phyloP scores from a whole-genome alignment of 2,797 vertebrate species.

The Sebastes cheni region DNA sequence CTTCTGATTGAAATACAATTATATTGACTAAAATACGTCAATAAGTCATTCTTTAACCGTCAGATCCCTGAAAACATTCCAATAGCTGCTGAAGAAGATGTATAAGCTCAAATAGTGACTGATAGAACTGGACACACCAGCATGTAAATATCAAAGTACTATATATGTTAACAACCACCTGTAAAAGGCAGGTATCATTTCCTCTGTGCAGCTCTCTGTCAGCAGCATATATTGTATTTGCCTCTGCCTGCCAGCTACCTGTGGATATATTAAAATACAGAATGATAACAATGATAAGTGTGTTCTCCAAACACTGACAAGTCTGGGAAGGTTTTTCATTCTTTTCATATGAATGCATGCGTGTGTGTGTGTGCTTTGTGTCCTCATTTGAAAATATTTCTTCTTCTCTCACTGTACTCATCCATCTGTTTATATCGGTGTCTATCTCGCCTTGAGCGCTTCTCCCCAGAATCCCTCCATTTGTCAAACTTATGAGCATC shows the following conservation, averaged over 20 bases:
- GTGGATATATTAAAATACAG: neutral
- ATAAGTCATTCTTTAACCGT: neutral
- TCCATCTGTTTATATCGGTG: constrained; percentile 60
- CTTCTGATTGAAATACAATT: neutral
- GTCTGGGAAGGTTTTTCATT: neutral
- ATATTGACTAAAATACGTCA: neutral
- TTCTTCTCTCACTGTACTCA: constrained; percentile 37
- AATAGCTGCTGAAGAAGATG: neutral
- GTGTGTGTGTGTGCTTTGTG: constrained; percentile 8
- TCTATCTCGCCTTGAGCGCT: constrained; percentile 36
- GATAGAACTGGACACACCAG: neutral
- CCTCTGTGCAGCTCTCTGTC: neutral
- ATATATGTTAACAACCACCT: neutral
- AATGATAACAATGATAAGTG: neutral
- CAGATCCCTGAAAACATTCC: neutral
- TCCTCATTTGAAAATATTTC: constrained; percentile 31
- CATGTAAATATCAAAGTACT: neutral
- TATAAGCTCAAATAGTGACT: neutral
- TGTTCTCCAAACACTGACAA: constrained; percentile 22
- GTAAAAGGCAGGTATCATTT: neutral
- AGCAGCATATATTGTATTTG: neutral
- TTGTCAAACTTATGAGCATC: constrained; percentile 57
- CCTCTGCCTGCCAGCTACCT: neutral
- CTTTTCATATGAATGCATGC: neutral
- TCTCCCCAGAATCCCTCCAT: constrained; percentile 42